Base-by-base conservation (phyloP, 2,888 invertebrate genomes). In the Sphecodes monilicornis region DNA sequence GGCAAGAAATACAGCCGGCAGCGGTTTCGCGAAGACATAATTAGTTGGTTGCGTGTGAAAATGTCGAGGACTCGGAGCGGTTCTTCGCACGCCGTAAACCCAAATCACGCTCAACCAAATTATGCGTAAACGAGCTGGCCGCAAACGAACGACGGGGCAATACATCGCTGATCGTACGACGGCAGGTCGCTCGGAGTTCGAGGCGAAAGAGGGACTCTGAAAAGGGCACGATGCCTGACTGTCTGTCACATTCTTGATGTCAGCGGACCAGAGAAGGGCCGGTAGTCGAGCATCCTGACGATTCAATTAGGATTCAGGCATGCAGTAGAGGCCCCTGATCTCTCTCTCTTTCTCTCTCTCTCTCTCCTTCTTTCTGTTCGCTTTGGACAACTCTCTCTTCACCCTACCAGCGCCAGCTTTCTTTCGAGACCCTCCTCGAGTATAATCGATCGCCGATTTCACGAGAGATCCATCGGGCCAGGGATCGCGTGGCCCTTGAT, bases 221-320 rank as follows among this genome's bases (percentile, higher is more conserved):
- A 88, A 87, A 84, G 84, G 85, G 90, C 90, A 91, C 90, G 90
- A 88, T 88, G 89, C 90, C 90, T 85, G 88, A 90, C 89, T 91
- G 91, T 93, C 92, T 90, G 91, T 93, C 93, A 92, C 92, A 92
- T 93, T 92, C 92, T 89, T 91, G 88, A 88, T 90, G 91, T 91
- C 91, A 88, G 86, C 84, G 89, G 91, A 89, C 90, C 87, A 83
- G 86, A 89, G 88, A 87, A 88, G 90, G 88, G 86, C 89, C 90
- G 87, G 87, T 87, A 89, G 87, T 87, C 90, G 85, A 85, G 84
- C 86, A 86, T 89, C 91, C 92, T 92, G 92, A 93, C 93, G 91
- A 93, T 94, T 94, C 93, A 94, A 94, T 94, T 93, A 94, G 92
- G 92, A 91, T 88, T 90, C 92, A 92, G 91, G 92, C 90, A 92